These are phyloP conservation scores for Nymphicus hollandicus DNA, from an alignment of 2,113 vertebrate genomes.

Conservation along the genomic window DNA sequence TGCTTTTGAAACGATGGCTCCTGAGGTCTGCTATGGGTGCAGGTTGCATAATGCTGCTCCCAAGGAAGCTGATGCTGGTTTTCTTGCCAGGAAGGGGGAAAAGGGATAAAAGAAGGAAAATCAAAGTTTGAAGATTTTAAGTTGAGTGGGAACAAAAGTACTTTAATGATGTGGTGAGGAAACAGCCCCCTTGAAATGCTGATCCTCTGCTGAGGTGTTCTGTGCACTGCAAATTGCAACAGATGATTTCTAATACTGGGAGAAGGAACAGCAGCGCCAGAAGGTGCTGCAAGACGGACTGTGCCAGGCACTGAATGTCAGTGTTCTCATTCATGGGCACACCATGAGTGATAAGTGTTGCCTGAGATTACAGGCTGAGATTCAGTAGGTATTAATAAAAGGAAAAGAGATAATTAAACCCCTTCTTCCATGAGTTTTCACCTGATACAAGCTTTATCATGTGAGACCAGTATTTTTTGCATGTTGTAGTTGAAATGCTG, in stretches of 20 bases:
- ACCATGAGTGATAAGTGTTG: not conserved
- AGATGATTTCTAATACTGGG: not conserved
- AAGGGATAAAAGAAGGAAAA: not conserved
- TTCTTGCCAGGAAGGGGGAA: not conserved
- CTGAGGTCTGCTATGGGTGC: not conserved
- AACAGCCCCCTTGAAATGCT: not conserved
- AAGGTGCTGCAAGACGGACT: not conserved
- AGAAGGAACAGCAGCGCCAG: not conserved
- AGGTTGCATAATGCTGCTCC: not conserved
- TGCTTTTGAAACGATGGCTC: not conserved
- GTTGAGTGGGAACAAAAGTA: not conserved
- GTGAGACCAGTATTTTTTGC: not conserved
- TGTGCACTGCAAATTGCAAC: fast-evolving
- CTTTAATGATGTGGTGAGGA: not conserved
- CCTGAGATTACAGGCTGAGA: not conserved
- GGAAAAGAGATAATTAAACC: not conserved
- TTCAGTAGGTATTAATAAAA: not conserved
- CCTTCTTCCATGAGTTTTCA: not conserved
- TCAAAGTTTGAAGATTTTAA: not conserved
- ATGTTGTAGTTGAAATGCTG: not conserved
- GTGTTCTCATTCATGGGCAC: not conserved
- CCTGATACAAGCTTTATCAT: not conserved
- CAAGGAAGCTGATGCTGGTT: not conserved
- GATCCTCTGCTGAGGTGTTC: not conserved
- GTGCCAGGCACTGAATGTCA: not conserved